Percentiles rank a stretch among this genome's conserved stretches.
phyloP scores from a whole-genome alignment of 2,888 invertebrate genomes.

The Ophion ellenae region DNA sequence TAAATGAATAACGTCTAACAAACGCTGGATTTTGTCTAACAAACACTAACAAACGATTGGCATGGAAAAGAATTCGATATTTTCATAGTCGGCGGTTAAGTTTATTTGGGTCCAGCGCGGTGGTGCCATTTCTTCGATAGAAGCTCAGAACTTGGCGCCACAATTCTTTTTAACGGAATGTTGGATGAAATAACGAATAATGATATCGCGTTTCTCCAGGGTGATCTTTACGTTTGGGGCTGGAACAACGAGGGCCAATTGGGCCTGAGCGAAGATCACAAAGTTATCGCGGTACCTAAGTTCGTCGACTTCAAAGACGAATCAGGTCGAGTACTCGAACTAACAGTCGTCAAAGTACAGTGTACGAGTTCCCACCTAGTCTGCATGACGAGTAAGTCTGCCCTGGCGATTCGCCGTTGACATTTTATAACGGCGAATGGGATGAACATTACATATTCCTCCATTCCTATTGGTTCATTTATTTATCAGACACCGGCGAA shows the following conservation, averaged over 20 bases:
- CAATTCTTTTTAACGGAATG: neutral
- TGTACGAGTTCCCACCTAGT: constrained; percentile 93
- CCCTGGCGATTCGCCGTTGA: neutral
- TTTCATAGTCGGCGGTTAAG: too few relatives aligned
- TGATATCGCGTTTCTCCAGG: constrained; percentile 80
- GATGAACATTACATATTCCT: neutral
- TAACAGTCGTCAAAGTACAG: constrained; percentile 85
- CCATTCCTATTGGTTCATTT: neutral
- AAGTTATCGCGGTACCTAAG: constrained; percentile 84
- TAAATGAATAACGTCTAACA: too few relatives aligned
- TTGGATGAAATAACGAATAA: neutral
- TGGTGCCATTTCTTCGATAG: too few relatives aligned
- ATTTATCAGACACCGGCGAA: constrained; percentile 85
- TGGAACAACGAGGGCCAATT: constrained; percentile 95
- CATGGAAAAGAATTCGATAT: too few relatives aligned
- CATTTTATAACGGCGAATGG: neutral
- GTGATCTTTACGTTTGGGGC: constrained; percentile 96
- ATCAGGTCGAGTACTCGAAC: constrained; percentile 72
- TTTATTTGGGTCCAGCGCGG: too few relatives aligned
- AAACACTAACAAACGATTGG: too few relatives aligned
- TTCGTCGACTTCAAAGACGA: constrained; percentile 84
- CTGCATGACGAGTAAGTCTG: constrained; percentile 85
- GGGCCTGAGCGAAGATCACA: constrained; percentile 86
- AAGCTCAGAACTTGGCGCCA: too few relatives aligned
- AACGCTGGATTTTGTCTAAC: too few relatives aligned